These are phyloP conservation scores for Caenorhabditis afra DNA, from an alignment of 2,888 invertebrate genomes.

Conservation along the genomic window DNA sequence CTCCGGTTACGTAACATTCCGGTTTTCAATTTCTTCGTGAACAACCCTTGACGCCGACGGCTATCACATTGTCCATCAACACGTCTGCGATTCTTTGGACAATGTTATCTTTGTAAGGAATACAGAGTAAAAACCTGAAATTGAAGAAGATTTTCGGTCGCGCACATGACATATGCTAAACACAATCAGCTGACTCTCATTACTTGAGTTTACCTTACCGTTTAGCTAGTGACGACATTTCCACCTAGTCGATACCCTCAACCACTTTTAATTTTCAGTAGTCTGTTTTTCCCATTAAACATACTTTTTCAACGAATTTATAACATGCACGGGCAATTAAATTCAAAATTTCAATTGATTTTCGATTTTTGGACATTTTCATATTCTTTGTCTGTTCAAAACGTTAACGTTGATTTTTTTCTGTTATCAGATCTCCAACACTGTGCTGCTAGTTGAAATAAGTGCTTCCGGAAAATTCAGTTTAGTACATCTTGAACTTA, in stretches of 20 bases:
- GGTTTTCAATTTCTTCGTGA: constrained; percentile 57
- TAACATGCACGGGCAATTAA: too few relatives aligned
- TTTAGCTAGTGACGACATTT: constrained; percentile 43
- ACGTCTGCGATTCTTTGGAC: constrained; percentile 58
- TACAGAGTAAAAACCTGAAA: constrained; percentile 57
- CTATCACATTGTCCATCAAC: constrained; percentile 60
- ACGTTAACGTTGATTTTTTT: too few relatives aligned
- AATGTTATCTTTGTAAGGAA: constrained; percentile 61
- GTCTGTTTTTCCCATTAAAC: too few relatives aligned
- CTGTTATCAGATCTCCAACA: too few relatives aligned
- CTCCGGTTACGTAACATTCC: constrained; percentile 54
- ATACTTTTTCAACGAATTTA: too few relatives aligned
- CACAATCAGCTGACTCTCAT: constrained; percentile 48
- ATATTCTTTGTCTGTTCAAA: too few relatives aligned
- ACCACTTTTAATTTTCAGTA: constrained; percentile 1
- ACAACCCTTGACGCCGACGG: constrained; percentile 50
- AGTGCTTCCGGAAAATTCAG: too few relatives aligned
- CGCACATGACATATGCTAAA: constrained; percentile 60
- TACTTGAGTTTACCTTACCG: constrained; percentile 32
- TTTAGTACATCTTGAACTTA: constrained; percentile 2
- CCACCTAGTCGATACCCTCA: neutral
- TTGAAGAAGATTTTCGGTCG: constrained; percentile 54
- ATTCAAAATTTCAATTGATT: too few relatives aligned
- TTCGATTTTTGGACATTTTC: too few relatives aligned
- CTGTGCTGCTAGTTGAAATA: too few relatives aligned